phyloP scores from a whole-genome alignment of 1,140 invertebrate species.

The Cheumatopsyche charites region DNA sequence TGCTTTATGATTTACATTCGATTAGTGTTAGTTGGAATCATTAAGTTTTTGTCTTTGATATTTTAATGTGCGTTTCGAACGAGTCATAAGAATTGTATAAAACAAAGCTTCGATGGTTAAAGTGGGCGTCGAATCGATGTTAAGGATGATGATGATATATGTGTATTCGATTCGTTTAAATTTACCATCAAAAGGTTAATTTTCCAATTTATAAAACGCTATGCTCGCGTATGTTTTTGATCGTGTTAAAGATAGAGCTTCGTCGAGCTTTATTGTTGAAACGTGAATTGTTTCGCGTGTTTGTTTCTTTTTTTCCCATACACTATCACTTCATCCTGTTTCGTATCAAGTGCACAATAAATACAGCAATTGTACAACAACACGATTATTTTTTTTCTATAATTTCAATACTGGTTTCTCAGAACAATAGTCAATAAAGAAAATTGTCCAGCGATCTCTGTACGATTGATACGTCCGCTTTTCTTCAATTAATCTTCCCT shows the following conservation, averaged over 20 bases:
- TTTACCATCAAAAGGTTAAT: conserved; percentile 14
- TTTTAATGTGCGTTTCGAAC: too few relatives aligned
- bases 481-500: background rate
- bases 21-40: too few relatives aligned
- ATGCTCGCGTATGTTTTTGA: conserved; percentile 3
- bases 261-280: conserved; percentile 12
- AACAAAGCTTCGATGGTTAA: background rate
- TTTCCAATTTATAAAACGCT: conserved; percentile 24
- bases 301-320: conserved; percentile 1
- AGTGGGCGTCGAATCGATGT: background rate
- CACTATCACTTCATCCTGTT: conserved; percentile 13
- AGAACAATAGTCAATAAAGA: conserved; percentile 22
- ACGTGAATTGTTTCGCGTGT: conserved; percentile 14
- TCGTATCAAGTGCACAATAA: conserved; percentile 7
- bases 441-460: conserved; percentile 3
- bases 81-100: too few relatives aligned
- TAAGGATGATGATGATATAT: conserved; percentile 7
- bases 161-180: background rate
- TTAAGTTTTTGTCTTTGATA: too few relatives aligned
- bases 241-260: conserved; percentile 15
- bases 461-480: conserved; percentile 9
- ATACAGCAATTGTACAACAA: background rate
- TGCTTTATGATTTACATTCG: too few relatives aligned
- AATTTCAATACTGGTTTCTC: background rate
- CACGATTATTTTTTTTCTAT: conserved; percentile 12